Percentiles rank a stretch among this genome's conserved stretches.
Conservation (phyloP, 2,113 vertebrate genomes). For the Charadrius vociferus region DNA sequence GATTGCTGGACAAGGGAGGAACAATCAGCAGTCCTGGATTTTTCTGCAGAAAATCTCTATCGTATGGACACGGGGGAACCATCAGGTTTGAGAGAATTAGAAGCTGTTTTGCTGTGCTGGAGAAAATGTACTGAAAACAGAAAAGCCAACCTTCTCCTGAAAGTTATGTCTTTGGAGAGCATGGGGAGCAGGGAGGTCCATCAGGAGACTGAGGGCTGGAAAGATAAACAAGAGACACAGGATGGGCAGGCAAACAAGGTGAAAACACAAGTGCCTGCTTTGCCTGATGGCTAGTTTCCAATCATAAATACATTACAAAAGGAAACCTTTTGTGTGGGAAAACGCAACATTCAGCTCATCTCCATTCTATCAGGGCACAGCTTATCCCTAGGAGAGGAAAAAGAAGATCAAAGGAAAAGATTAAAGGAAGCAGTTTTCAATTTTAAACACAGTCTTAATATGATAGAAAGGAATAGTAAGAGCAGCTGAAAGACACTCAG, state of each 20-base stretch:
- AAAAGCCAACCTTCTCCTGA: background rate
- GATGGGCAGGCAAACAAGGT: background rate
- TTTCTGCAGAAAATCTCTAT: background rate
- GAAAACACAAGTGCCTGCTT: background rate
- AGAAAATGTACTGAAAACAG: background rate
- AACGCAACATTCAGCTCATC: background rate
- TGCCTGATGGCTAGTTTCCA: background rate
- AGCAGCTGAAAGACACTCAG: constrained; percentile 26
- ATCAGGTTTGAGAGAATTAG: background rate
- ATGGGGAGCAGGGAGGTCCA: background rate
- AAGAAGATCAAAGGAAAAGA: background rate
- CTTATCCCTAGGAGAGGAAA: background rate
- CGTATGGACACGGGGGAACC: background rate
- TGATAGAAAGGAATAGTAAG: background rate
- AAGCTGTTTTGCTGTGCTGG: background rate
- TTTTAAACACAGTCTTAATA: background rate
- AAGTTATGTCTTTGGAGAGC: background rate
- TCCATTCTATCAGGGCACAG: background rate
- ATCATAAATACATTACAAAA: background rate
- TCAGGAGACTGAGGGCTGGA: background rate
- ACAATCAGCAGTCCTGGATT: background rate
- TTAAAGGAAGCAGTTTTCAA: constrained; percentile 7
- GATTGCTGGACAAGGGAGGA: background rate
- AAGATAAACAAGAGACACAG: background rate
- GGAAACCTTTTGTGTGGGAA: background rate